These are phyloP conservation scores for Paralvinella palmiformis DNA, from an alignment of 1,140 invertebrate genomes.

Conservation along the genomic window DNA sequence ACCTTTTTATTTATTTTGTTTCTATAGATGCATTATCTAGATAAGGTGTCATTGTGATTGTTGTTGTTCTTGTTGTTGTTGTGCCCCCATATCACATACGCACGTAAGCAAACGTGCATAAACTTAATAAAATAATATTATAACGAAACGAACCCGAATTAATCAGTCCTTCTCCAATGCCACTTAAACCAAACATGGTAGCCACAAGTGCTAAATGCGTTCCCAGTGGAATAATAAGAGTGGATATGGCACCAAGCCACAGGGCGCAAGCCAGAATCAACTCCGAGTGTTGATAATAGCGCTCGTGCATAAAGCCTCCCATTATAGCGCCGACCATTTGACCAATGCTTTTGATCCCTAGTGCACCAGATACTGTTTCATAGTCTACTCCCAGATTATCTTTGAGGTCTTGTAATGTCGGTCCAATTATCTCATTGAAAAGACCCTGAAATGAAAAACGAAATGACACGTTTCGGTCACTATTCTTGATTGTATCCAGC, in stretches of 20 bases:
- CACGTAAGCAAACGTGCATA: too few species aligned
- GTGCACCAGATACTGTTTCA: not conserved
- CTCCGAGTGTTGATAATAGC: not conserved
- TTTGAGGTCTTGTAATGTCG: not conserved
- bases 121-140: too few species aligned
- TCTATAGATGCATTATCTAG: too few species aligned
- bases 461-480: too few species aligned
- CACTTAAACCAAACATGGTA: not conserved
- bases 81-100: too few species aligned
- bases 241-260: not conserved
- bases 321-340: not conserved
- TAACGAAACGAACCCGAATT: too few species aligned
- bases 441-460: constrained; percentile 5
- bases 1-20: not conserved
- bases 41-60: too few species aligned
- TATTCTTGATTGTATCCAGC: too few species aligned
- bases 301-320: not conserved
- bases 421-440: not conserved
- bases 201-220: not conserved
- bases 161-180: constrained; percentile 1
- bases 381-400: not conserved
- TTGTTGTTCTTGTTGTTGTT: too few species aligned
- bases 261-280: not conserved
- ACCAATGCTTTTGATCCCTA: not conserved
- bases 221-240: not conserved